Percentiles rank a stretch among this genome's conserved stretches.
Conservation (phyloP, 2,888 invertebrate genomes). For the Epirrhoe alternata region DNA sequence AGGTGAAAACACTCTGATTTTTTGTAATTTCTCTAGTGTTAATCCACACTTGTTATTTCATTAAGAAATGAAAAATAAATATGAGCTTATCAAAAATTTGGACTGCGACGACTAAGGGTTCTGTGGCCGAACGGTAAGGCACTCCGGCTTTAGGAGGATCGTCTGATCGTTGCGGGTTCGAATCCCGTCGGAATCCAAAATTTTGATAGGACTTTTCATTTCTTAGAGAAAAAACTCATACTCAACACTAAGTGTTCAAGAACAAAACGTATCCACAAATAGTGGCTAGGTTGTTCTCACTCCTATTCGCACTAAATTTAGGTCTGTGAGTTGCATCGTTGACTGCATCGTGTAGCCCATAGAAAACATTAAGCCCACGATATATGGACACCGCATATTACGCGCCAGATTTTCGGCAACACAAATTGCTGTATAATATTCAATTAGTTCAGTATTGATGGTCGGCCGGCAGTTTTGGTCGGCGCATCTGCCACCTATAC, state of each 20-base stretch:
- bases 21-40: no score
- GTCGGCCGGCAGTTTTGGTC: slow-evolving; percentile 79
- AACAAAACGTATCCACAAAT: background rate
- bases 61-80: no score
- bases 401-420: slow-evolving; percentile 81
- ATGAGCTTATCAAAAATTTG: no score
- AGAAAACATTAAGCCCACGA: slow-evolving; percentile 74
- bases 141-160: no score
- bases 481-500: slow-evolving; percentile 77
- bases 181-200: no score
- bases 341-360: slow-evolving; percentile 65
- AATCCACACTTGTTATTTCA: no score
- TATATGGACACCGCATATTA: slow-evolving; percentile 81
- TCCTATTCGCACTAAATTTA: slow-evolving; percentile 56
- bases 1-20: no score
- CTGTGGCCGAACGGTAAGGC: no score
- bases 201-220: no score
- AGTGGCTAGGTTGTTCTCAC: slow-evolving; percentile 33
- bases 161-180: no score
- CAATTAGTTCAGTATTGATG: slow-evolving; percentile 83
- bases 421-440: slow-evolving; percentile 84
- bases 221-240: no score
- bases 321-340: slow-evolving; percentile 66
- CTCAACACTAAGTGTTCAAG: background rate
- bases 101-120: no score